phyloP scores from a whole-genome alignment of 2,888 invertebrate species.

The Chrysodeixis includens region DNA sequence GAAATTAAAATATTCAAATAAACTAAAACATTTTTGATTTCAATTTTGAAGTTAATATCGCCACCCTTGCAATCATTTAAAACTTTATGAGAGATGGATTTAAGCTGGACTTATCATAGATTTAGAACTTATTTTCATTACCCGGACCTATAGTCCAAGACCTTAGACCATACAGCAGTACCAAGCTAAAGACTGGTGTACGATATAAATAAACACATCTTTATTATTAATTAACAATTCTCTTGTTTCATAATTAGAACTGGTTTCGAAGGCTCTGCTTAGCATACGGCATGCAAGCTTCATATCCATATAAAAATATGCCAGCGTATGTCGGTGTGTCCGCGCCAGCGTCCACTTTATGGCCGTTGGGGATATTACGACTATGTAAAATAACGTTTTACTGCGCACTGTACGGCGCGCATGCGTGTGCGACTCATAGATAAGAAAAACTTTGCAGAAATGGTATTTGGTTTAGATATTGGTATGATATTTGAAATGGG shows the following conservation, averaged over 20 bases:
- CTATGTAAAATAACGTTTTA: conserved; percentile 81
- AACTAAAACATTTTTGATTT: no score
- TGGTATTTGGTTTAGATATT: background rate
- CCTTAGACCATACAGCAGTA: background rate
- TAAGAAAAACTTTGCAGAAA: conserved; percentile 45
- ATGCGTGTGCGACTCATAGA: conserved; percentile 66
- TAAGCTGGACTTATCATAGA: no score
- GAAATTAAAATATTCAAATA: no score
- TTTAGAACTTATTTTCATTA: background rate
- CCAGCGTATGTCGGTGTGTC: conserved; percentile 62
- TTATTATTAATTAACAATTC: background rate
- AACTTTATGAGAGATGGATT: no score
- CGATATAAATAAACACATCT: background rate
- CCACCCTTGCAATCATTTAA: no score
- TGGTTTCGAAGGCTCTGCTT: background rate
- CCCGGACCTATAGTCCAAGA: background rate
- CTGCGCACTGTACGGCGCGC: conserved; percentile 65
- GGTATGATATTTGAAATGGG: background rate
- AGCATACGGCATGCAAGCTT: background rate
- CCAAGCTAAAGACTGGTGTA: background rate
- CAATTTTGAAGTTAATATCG: no score
- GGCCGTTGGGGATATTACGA: conserved; percentile 76
- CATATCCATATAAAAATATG: conserved; percentile 46
- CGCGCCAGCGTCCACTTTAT: conserved; percentile 69
- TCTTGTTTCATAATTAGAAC: background rate